Percentiles rank a stretch among this genome's conserved stretches.
Conservation (phyloP, 2,888 invertebrate genomes). For the Lochmaea capreae region DNA sequence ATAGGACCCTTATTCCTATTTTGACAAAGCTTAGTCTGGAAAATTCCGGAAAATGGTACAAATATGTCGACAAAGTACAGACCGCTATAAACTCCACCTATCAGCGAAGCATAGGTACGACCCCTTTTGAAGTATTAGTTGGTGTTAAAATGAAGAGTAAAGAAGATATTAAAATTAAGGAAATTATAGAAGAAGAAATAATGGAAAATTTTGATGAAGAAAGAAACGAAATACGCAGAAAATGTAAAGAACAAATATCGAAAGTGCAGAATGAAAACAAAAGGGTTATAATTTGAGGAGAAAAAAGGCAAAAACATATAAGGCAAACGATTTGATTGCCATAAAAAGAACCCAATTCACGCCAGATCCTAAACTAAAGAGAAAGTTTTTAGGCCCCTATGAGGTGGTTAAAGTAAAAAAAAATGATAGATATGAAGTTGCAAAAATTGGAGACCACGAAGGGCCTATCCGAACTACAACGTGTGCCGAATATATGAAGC, state of each 20-base stretch:
- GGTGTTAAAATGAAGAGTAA: constrained; percentile 43
- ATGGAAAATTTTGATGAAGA: neutral
- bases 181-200: constrained; percentile 38
- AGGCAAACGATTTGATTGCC: constrained; percentile 52
- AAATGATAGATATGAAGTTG: too few relatives aligned
- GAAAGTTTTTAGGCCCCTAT: constrained; percentile 58
- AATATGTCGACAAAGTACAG: constrained; percentile 47
- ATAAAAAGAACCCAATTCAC: constrained; percentile 47
- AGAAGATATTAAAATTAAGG: constrained; percentile 34
- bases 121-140: constrained; percentile 47
- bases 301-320: constrained; percentile 45
- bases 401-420: neutral
- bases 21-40: constrained; percentile 57
- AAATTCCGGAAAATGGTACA: constrained; percentile 55
- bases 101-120: constrained; percentile 50
- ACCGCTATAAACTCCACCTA: constrained; percentile 52
- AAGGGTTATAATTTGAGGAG: constrained; percentile 46
- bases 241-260: constrained; percentile 35
- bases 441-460: too few relatives aligned
- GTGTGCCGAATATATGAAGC: too few relatives aligned
- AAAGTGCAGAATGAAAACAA: constrained; percentile 50
- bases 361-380: constrained; percentile 55
- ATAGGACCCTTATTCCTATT: constrained; percentile 54
- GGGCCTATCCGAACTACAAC: too few relatives aligned
- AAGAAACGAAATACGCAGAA: too few relatives aligned